Evolutionary conservation across 2,113 vertebrate genomes (phyloP), one percentile per base, ranked within the genome.

Genomic region (Dasyprocta punctata): DNA sequence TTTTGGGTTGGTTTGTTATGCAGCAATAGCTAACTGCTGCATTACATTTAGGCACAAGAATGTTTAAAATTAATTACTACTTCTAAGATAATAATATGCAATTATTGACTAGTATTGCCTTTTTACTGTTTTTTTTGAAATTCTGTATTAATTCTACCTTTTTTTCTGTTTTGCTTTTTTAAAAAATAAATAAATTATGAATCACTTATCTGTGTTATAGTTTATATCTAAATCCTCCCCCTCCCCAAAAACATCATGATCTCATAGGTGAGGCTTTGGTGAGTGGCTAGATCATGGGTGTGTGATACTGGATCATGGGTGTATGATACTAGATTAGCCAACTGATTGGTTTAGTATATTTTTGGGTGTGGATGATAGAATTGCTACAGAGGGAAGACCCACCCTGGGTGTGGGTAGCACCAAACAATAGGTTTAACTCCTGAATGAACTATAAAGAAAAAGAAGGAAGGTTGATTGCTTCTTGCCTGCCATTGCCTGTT

Each of bases 1-100:
- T 92, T 82, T 96, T 49, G 61, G 84, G 17, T 47, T 96, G n/a
- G 30, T 80, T 80, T 82, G 24, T 92, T 92, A 82, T 22, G 52
- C 41, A 61, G 56, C n/a, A 90, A 52, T 80, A 92, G 75, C 80
- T 81, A 75, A 54, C 36, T 80, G 61, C 73, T 49, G 2, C 5
- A 86, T 56, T 71, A 30, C 44, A 90, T 71, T 61, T 96, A 63
- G 63, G 24, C 52, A 63, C 19, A 71, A 19, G 44, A n/a, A 26
- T 86, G 3, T n/a, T n/a, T n/a, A n/a, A n/a, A n/a, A n/a, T n/a
- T n/a, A n/a, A n/a, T n/a, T n/a, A n/a, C n/a, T n/a, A n/a, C n/a
- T n/a, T n/a, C n/a, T n/a, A n/a, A n/a, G n/a, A n/a, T n/a, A n/a
- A n/a, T n/a, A n/a, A n/a, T n/a, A n/a, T n/a, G n/a, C n/a, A n/a